Percentiles rank a stretch among this genome's conserved stretches.
These are phyloP conservation scores for Petrocephalus schoutedeni DNA, from an alignment of 2,797 vertebrate genomes.

Conservation along the genomic window DNA sequence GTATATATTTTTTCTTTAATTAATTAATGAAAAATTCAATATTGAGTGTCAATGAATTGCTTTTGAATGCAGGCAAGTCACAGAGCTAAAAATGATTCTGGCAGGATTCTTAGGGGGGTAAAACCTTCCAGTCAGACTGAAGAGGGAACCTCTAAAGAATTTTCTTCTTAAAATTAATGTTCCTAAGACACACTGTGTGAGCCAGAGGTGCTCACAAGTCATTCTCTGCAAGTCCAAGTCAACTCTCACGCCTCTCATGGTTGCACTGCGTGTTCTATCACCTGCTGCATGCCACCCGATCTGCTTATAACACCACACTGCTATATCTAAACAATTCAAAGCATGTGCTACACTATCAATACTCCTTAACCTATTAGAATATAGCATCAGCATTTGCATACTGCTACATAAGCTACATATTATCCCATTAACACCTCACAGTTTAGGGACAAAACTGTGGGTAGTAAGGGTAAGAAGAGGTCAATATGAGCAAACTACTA, in stretches of 20 bases:
- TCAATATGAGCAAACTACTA: background rate
- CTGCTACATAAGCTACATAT: background rate
- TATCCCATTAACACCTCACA: background rate
- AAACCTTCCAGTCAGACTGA: background rate
- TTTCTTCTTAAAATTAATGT: background rate
- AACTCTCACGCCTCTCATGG: background rate
- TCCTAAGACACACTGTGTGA: background rate
- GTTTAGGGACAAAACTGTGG: background rate
- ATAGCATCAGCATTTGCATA: background rate
- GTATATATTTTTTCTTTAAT: background rate
- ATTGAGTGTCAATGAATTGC: conserved; percentile 3
- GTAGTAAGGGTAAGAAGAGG: background rate
- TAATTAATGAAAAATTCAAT: conserved; percentile 15
- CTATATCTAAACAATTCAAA: background rate
- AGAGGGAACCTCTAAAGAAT: background rate
- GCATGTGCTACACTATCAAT: background rate
- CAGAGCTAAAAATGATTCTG: conserved; percentile 7
- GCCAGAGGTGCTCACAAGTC: background rate
- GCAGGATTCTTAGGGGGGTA: background rate
- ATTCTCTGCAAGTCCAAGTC: background rate
- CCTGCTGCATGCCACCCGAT: background rate
- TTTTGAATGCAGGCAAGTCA: background rate
- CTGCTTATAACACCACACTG: background rate
- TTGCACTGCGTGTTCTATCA: background rate
- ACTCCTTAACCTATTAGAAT: background rate